A percentile compares a stretch with the other conserved stretches of the same genome.
phyloP scores from a whole-genome alignment of 2,113 vertebrate species.

The Oncorhynchus kisutch region DNA sequence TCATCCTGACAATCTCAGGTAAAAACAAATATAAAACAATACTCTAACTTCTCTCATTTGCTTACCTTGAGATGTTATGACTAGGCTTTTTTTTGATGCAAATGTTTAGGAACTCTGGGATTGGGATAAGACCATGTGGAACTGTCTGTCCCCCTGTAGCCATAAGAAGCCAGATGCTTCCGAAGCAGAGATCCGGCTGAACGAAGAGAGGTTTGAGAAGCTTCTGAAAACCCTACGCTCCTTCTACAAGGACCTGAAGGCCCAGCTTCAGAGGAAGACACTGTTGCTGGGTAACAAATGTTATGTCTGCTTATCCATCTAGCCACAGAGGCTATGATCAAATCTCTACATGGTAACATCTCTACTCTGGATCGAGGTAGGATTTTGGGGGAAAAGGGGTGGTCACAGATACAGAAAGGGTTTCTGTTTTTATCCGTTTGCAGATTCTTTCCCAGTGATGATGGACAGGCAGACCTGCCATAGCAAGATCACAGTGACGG shows the following conservation, averaged over 20 bases:
- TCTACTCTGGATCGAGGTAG: too few species aligned
- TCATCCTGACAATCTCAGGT: slow-evolving; percentile 55
- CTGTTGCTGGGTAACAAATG: slow-evolving; percentile 62
- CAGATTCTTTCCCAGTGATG: slow-evolving; percentile 54
- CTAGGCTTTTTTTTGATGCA: too few species aligned
- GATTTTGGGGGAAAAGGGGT: too few species aligned
- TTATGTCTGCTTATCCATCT: neutral
- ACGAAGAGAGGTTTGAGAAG: slow-evolving; percentile 61
- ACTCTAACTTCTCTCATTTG: too few species aligned
- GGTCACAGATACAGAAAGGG: neutral
- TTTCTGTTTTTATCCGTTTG: slow-evolving; percentile 1
- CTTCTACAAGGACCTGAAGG: slow-evolving; percentile 61
- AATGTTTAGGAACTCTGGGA: neutral
- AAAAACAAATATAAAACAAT: slow-evolving; percentile 13
- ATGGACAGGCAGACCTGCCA: slow-evolving; percentile 68
- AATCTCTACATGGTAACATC: neutral
- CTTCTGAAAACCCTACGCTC: slow-evolving; percentile 63
- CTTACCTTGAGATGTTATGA: too few species aligned
- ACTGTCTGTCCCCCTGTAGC: slow-evolving; percentile 32
- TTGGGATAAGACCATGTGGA: neutral
- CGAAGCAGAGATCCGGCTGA: slow-evolving; percentile 60
- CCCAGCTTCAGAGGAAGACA: slow-evolving; percentile 69
- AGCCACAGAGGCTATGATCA: neutral
- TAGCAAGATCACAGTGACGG: slow-evolving; percentile 54
- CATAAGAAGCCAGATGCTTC: slow-evolving; percentile 57